phyloP scores from a whole-genome alignment of 2,113 vertebrate genomes.

The Microcebus lehilahytsara region DNA sequence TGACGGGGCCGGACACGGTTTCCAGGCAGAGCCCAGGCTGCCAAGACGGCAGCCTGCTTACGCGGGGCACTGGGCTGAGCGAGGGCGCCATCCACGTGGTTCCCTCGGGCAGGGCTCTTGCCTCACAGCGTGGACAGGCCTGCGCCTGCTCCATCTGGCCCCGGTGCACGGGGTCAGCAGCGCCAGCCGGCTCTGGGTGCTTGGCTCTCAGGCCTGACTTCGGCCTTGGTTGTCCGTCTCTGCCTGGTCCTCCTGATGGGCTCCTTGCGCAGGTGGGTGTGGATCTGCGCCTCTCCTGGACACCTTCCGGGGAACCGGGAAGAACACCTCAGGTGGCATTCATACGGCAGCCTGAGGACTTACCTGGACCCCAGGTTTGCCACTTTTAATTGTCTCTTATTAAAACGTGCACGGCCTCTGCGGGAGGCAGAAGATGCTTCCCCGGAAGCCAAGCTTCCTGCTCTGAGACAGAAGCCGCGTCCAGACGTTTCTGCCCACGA shows the following conservation, averaged over 20 bases:
- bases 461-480: not conserved
- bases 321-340: not conserved
- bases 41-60: not conserved
- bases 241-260: accelerated
- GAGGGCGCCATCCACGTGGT: accelerated
- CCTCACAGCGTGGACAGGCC: accelerated
- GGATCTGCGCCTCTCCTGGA: accelerated
- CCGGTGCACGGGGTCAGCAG: accelerated
- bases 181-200: not conserved
- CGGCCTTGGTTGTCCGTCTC: not conserved
- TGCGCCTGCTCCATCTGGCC: accelerated
- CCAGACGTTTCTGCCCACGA: accelerated
- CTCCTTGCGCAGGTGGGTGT: too few species aligned
- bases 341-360: too few species aligned
- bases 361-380: not conserved
- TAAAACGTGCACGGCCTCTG: too few species aligned
- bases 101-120: accelerated
- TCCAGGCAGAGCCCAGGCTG: not conserved
- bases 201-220: not conserved
- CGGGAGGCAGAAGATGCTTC: not conserved
- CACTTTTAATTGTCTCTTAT: too few species aligned
- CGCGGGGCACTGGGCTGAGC: accelerated
- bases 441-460: not conserved
- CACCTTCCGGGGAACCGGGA: not conserved
- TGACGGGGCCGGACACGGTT: not conserved